Percentiles rank a stretch among this genome's conserved stretches.
These are phyloP conservation scores for Amiota mariae DNA, from an alignment of 2,888 invertebrate species.

Conservation along the genomic window DNA sequence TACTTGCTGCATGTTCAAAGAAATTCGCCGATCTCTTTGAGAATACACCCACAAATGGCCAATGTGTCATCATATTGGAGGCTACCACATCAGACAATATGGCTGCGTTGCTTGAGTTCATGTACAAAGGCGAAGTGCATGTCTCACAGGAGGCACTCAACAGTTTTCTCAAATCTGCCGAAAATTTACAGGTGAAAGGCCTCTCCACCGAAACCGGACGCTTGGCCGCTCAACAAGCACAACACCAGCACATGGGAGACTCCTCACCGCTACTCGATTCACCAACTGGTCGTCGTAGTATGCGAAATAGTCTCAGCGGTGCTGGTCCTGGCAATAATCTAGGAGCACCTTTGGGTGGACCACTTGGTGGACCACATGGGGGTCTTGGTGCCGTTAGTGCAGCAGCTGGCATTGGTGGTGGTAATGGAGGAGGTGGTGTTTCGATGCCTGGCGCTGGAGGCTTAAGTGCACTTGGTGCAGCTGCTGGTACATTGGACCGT, in stretches of 20 bases:
- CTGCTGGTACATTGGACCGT: conserved; percentile 57
- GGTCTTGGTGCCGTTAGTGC: conserved; percentile 58
- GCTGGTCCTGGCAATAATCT: conserved; percentile 59
- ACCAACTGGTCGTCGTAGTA: conserved; percentile 72
- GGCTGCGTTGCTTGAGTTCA: conserved; percentile 92
- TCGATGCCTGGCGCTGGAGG: conserved; percentile 47
- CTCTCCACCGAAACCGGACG: conserved; percentile 83
- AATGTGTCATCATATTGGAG: conserved; percentile 90
- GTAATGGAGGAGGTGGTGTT: conserved; percentile 58
- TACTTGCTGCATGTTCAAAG: conserved; percentile 93
- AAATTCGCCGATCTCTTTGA: conserved; percentile 94
- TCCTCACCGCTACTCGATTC: conserved; percentile 71
- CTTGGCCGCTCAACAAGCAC: conserved; percentile 73
- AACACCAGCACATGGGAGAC: conserved; percentile 70
- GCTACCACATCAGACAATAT: conserved; percentile 92
- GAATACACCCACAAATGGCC: conserved; percentile 80
- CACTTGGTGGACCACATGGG: conserved; percentile 40
- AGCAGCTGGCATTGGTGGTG: conserved; percentile 57
- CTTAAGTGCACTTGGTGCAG: conserved; percentile 57
- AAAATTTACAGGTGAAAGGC: conserved; percentile 89
- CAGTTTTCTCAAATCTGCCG: conserved; percentile 92
- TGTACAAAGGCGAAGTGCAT: conserved; percentile 96
- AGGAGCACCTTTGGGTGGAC: conserved; percentile 54
- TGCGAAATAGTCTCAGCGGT: conserved; percentile 72
- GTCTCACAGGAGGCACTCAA: conserved; percentile 93